Conservation (phyloP, 2,888 invertebrate species). For the Hylaea fasciaria region DNA sequence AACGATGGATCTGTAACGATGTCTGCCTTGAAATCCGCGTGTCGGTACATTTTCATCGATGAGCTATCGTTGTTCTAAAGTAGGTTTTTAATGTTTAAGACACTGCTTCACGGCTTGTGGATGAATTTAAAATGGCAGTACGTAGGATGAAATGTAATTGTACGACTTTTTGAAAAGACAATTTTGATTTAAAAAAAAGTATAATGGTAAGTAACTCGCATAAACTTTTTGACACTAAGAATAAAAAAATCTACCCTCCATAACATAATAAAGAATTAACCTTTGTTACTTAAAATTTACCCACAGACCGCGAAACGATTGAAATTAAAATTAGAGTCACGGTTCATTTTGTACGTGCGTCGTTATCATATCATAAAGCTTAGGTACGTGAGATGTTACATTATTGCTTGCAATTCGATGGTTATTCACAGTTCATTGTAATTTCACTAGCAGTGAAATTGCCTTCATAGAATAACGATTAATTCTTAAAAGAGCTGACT, state of each 20-base stretch:
- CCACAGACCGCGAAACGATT: slow-evolving; percentile 14
- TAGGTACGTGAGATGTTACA: slow-evolving; percentile 51
- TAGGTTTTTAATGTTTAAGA: slow-evolving; percentile 55
- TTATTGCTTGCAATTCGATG: slow-evolving; percentile 20
- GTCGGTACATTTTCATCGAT: slow-evolving; percentile 30
- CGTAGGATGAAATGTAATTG: neutral
- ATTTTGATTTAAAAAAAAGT: too few species aligned
- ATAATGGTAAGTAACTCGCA: too few species aligned
- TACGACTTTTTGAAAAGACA: neutral
- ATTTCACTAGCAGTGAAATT: neutral
- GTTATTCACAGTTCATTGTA: neutral
- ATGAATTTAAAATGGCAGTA: slow-evolving; percentile 16
- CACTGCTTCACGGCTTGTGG: slow-evolving; percentile 18
- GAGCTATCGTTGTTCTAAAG: slow-evolving; percentile 66
- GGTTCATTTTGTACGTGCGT: slow-evolving; percentile 59
- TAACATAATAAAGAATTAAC: slow-evolving; percentile 17
- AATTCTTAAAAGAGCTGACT: too few species aligned
- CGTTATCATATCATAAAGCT: slow-evolving; percentile 73
- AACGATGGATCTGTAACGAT: slow-evolving; percentile 29
- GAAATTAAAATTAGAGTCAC: slow-evolving; percentile 29
- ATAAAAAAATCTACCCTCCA: neutral
- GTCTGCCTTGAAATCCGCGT: slow-evolving; percentile 19
- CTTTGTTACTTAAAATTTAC: slow-evolving; percentile 38
- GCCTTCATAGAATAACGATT: too few species aligned
- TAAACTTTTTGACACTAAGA: too few species aligned